These are phyloP conservation scores for Diacarnus erythraeanus DNA, from an alignment of 37 sponge, comb jelly and placozoan species.

Conservation along the genomic window DNA sequence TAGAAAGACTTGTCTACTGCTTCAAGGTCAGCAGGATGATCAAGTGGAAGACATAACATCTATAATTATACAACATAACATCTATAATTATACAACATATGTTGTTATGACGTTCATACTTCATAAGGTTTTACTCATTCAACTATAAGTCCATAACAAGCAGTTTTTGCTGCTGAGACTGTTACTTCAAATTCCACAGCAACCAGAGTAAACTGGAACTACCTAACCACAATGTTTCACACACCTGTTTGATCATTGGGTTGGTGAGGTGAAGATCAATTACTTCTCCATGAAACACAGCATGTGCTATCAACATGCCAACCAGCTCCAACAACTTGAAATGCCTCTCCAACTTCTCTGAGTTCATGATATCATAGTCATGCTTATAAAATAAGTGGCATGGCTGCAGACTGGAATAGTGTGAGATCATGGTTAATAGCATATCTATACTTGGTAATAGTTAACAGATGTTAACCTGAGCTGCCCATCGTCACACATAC, in stretches of 20 bases:
- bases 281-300: conserved; percentile 39
- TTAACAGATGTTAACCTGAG: conserved; percentile 27
- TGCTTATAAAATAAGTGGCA: conserved; percentile 17
- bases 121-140: too few relatives aligned
- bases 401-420: conserved; percentile 35
- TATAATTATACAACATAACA: too few relatives aligned
- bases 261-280: conserved; percentile 22
- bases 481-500: conserved; percentile 39
- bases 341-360: not conserved
- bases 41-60: conserved; percentile 29
- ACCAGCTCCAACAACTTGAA: conserved; percentile 7
- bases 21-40: conserved; percentile 40
- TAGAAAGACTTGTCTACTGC: conserved; percentile 22
- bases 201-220: not conserved
- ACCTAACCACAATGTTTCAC: not conserved
- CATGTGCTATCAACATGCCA: conserved; percentile 37
- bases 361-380: not conserved
- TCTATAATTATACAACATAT: too few relatives aligned
- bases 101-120: too few relatives aligned
- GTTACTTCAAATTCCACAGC: too few relatives aligned
- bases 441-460: too few relatives aligned
- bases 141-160: too few relatives aligned
- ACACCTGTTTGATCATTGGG: conserved; percentile 54
- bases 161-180: too few relatives aligned
- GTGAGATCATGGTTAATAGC: not conserved